phyloP scores from a whole-genome alignment of 1,140 invertebrate species.

The Portunus trituberculatus region DNA sequence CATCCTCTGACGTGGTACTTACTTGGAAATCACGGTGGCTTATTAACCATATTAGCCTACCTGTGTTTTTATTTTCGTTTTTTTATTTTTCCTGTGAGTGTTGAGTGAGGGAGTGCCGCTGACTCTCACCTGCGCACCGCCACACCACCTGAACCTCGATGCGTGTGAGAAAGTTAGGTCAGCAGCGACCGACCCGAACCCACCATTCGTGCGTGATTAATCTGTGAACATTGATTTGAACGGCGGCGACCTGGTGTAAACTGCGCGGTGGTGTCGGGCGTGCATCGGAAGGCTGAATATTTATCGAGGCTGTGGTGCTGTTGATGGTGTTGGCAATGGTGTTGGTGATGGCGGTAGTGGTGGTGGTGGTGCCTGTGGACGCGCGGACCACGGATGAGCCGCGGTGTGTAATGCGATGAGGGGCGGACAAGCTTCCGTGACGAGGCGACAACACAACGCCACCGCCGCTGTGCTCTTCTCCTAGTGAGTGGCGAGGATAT shows the following conservation, averaged over 20 bases:
- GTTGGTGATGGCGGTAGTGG: background rate
- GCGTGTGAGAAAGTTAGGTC: background rate
- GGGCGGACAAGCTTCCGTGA: background rate
- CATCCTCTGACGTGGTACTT: background rate
- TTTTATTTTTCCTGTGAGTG: background rate
- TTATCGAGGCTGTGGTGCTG: background rate
- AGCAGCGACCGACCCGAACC: slow-evolving; percentile 3
- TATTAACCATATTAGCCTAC: background rate
- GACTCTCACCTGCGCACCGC: background rate
- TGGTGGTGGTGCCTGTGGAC: background rate
- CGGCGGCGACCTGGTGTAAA: slow-evolving; percentile 57
- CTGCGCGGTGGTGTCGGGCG: background rate
- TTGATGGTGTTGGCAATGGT: background rate
- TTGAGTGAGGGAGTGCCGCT: background rate
- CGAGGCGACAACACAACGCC: background rate
- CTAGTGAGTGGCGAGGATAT: background rate
- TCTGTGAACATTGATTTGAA: slow-evolving; percentile 59
- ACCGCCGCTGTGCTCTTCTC: background rate
- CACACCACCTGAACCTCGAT: background rate
- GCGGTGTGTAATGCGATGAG: background rate
- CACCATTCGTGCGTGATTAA: slow-evolving; percentile 50
- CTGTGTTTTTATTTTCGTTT: background rate
- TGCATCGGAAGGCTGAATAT: slow-evolving; percentile 15
- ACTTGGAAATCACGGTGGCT: background rate
- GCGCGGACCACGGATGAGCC: background rate